A percentile compares a stretch with the other conserved stretches of the same genome.
Conservation (phyloP, 2,113 vertebrate species). For the Cyanocitta stelleri region DNA sequence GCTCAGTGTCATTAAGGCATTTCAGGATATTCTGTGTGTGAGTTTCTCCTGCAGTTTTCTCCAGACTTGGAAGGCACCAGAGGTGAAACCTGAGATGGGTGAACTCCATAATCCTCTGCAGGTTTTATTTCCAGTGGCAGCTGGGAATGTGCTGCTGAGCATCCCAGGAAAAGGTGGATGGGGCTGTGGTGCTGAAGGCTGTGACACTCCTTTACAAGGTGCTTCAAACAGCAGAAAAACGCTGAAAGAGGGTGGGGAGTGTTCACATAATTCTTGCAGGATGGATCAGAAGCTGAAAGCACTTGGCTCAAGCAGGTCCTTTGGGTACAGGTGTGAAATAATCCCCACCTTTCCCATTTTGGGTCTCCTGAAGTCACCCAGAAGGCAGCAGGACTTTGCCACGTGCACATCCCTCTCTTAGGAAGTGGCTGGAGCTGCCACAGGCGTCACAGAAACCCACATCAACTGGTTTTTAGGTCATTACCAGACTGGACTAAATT, state of each 20-base stretch:
- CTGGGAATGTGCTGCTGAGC: background rate
- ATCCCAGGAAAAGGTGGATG: background rate
- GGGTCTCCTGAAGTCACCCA: background rate
- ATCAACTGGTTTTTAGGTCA: background rate
- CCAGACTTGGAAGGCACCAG: background rate
- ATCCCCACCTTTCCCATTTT: background rate
- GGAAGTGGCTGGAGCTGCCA: background rate
- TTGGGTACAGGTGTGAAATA: background rate
- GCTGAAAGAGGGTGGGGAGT: background rate
- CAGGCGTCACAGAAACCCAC: background rate
- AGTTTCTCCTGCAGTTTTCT: background rate
- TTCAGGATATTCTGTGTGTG: background rate
- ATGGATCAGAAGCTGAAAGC: background rate
- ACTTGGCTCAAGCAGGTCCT: accelerated
- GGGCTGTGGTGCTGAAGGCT: background rate
- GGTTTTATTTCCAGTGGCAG: background rate
- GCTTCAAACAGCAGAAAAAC: background rate
- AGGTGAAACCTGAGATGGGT: no score
- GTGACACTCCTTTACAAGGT: background rate
- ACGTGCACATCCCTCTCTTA: accelerated
- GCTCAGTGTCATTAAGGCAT: background rate
- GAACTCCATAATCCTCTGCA: background rate
- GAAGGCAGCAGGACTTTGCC: background rate
- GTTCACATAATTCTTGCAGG: background rate
- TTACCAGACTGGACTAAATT: background rate